Evolutionary conservation across 2,888 invertebrate genomes (phyloP).

Genomic region (Aelia acuminata): DNA sequence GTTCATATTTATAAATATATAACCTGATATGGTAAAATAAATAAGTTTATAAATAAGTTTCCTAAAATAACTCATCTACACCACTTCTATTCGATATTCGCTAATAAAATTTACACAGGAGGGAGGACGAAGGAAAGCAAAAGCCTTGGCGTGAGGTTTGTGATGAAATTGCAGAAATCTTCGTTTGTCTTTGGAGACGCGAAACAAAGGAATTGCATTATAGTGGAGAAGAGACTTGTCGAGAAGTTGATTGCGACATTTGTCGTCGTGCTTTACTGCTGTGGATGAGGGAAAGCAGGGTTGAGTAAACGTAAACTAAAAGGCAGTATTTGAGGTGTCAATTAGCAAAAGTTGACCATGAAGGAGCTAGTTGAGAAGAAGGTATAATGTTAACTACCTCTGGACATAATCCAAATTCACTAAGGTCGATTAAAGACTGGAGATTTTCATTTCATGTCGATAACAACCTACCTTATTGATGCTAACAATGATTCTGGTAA

Average conservation of each 20-base stretch:
- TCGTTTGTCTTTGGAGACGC: slow-evolving; percentile 1
- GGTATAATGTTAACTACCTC: background rate
- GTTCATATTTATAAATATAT: too few species aligned
- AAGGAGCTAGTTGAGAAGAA: background rate
- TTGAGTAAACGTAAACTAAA: background rate
- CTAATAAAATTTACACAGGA: background rate
- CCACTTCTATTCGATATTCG: background rate
- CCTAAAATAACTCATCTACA: too few species aligned
- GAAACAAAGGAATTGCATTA: slow-evolving; percentile 23
- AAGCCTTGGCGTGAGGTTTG: background rate
- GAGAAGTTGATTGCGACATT: background rate
- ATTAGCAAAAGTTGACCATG: background rate
- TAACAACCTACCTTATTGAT: too few species aligned
- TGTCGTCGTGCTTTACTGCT: background rate
- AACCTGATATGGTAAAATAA: too few species aligned
- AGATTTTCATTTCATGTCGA: background rate
- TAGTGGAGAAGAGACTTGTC: background rate
- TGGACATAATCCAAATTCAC: background rate
- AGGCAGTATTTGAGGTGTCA: background rate
- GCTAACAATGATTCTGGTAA: too few species aligned
- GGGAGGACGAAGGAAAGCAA: background rate
- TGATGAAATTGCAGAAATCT: slow-evolving; percentile 6
- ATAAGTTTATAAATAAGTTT: too few species aligned
- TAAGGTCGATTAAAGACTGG: background rate
- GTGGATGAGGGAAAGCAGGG: background rate